Percentiles rank a stretch among this genome's conserved stretches.
Evolutionary conservation across 2,797 vertebrate genomes (phyloP).

Genomic region (Dendrocincla tyrannina): DNA sequence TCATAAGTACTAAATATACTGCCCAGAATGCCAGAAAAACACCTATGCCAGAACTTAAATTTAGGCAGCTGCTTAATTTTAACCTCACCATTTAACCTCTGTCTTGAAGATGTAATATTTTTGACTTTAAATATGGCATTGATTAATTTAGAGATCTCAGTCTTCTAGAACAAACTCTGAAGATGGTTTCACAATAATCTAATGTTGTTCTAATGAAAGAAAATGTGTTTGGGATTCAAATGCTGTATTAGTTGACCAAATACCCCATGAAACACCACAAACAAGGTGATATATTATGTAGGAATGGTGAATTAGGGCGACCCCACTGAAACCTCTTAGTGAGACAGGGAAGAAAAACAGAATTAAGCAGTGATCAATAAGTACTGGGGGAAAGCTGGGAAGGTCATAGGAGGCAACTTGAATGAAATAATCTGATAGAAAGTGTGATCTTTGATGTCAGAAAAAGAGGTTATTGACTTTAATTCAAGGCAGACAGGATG

Average conservation of each 20-base stretch:
- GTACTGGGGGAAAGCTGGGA: neutral
- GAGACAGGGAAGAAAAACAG: neutral
- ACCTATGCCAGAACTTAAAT: neutral
- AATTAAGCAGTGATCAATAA: slow-evolving; percentile 51
- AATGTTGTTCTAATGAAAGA: neutral
- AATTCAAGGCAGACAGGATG: slow-evolving; percentile 28
- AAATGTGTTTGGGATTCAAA: neutral
- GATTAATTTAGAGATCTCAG: neutral
- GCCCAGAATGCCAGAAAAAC: neutral
- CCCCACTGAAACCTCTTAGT: neutral
- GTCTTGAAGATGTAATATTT: neutral
- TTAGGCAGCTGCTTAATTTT: neutral
- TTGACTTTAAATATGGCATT: neutral
- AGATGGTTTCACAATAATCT: neutral
- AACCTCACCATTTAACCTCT: neutral
- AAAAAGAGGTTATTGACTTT: slow-evolving; percentile 48
- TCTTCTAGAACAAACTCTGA: neutral
- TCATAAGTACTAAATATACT: neutral
- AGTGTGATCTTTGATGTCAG: slow-evolving; percentile 50
- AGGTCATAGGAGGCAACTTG: slow-evolving; percentile 16
- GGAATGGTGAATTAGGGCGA: neutral
- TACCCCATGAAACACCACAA: neutral
- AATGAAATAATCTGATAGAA: slow-evolving; percentile 57
- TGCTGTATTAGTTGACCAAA: neutral
- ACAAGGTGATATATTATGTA: neutral